Evolutionary conservation across 2,797 vertebrate species (phyloP).

Genomic region (Pteropus rufus): DNA sequence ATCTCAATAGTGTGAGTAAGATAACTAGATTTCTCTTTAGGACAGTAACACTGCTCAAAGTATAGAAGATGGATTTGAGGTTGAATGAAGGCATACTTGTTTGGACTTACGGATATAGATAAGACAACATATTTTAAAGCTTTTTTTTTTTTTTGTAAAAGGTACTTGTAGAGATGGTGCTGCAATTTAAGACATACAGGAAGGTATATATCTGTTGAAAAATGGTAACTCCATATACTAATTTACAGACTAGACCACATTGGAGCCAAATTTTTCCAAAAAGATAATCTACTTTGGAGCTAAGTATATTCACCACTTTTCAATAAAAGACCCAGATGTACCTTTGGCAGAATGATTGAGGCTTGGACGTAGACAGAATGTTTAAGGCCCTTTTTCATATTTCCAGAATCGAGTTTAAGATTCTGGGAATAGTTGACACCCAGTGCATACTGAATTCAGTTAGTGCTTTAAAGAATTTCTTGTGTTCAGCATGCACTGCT

Average conservation of each 20-base stretch:
- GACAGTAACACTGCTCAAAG: neutral
- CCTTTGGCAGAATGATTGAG: neutral
- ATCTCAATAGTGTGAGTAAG: neutral
- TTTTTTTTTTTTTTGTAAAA: neutral
- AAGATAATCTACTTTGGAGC: neutral
- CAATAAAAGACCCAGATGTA: neutral
- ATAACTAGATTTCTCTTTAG: neutral
- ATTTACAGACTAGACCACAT: neutral
- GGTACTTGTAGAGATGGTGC: neutral
- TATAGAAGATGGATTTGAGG: neutral
- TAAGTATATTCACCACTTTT: neutral
- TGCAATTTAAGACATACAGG: neutral
- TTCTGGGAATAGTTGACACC: neutral
- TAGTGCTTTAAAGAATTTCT: neutral
- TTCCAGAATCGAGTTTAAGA: neutral
- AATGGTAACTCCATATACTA: neutral
- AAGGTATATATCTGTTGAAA: neutral
- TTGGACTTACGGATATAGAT: neutral
- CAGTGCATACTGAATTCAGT: neutral
- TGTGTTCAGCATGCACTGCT: neutral
- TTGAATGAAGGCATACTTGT: neutral
- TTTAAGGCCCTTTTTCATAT: neutral
- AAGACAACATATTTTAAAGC: neutral
- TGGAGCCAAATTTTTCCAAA: neutral
- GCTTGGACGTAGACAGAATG: neutral